These are phyloP conservation scores for Electrona antarctica DNA, from an alignment of 2,113 vertebrate species.

Conservation along the genomic window DNA sequence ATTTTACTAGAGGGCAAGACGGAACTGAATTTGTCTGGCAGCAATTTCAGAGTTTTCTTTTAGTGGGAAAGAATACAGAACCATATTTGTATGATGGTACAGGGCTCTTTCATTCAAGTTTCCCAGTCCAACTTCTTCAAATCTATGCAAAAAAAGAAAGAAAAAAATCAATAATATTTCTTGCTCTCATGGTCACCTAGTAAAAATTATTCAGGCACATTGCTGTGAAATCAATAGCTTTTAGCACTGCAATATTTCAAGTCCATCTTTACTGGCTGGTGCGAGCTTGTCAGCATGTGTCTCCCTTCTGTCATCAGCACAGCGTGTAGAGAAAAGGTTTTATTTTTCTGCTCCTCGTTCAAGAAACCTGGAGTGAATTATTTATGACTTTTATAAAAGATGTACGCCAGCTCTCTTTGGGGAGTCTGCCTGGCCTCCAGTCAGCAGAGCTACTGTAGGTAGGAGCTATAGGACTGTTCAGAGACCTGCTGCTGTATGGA, in stretches of 20 bases:
- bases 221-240: slow-evolving; percentile 64
- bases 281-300: slow-evolving; percentile 23
- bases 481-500: slow-evolving; percentile 10
- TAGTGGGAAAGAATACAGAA: neutral
- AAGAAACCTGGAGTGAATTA: slow-evolving; percentile 53
- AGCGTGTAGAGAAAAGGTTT: slow-evolving; percentile 18
- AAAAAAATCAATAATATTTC: slow-evolving; percentile 21
- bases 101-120: neutral
- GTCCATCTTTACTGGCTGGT: slow-evolving; percentile 1
- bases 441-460: slow-evolving; percentile 18
- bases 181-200: slow-evolving; percentile 31
- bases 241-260: slow-evolving; percentile 57
- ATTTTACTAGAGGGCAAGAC: neutral
- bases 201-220: slow-evolving; percentile 46
- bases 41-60: neutral
- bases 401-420: slow-evolving; percentile 35
- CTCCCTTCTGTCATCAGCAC: slow-evolving; percentile 41
- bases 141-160: slow-evolving; percentile 18
- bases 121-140: slow-evolving; percentile 3
- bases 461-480: neutral
- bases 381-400: slow-evolving; percentile 60
- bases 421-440: slow-evolving; percentile 1
- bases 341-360: slow-evolving; percentile 26
- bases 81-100: neutral
- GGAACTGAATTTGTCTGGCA: slow-evolving; percentile 5